A percentile compares a stretch with the other conserved stretches of the same genome.
Conservation (phyloP, 1,140 invertebrate genomes). For the Phthorimaea operculella region DNA sequence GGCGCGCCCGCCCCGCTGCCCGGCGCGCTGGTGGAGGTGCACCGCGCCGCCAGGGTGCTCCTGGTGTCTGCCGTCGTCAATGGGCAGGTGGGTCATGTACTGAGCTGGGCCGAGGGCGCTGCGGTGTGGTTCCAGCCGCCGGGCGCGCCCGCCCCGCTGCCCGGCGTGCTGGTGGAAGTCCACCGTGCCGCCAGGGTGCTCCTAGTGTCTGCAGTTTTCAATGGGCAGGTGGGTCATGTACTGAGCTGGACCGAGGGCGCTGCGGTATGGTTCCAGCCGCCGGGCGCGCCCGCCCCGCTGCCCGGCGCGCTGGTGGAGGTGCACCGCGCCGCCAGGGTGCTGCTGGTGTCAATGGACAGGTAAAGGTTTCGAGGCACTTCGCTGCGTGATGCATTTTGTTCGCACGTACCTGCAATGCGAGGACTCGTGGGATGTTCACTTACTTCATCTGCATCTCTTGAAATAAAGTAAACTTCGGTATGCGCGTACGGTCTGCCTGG, state of each 20-base stretch:
- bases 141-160: conserved; percentile 85
- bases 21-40: conserved; percentile 88
- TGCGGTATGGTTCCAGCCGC: conserved; percentile 93
- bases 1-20: conserved; percentile 88
- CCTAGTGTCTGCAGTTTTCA: conserved; percentile 87
- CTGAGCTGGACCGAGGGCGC: conserved; percentile 81
- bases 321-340: conserved; percentile 86
- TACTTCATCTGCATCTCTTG: too few relatives aligned
- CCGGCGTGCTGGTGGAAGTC: conserved; percentile 88
- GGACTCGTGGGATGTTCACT: too few relatives aligned
- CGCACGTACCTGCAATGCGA: too few relatives aligned
- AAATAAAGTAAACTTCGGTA: too few relatives aligned
- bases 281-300: conserved; percentile 85
- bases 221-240: conserved; percentile 83
- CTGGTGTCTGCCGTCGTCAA: conserved; percentile 88
- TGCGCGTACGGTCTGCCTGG: too few relatives aligned
- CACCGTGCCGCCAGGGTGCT: conserved; percentile 89
- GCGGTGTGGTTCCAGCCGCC: conserved; percentile 94
- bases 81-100: conserved; percentile 82
- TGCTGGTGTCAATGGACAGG: conserved; percentile 90
- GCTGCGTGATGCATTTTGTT: too few relatives aligned
- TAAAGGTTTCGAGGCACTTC: too few relatives aligned
- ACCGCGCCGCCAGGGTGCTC: conserved; percentile 87
- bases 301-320: conserved; percentile 90
- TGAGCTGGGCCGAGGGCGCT: conserved; percentile 80